Percentiles rank a stretch among this genome's conserved stretches.
Evolutionary conservation across 2,888 invertebrate species (phyloP).

Genomic region (Agelastica alni): DNA sequence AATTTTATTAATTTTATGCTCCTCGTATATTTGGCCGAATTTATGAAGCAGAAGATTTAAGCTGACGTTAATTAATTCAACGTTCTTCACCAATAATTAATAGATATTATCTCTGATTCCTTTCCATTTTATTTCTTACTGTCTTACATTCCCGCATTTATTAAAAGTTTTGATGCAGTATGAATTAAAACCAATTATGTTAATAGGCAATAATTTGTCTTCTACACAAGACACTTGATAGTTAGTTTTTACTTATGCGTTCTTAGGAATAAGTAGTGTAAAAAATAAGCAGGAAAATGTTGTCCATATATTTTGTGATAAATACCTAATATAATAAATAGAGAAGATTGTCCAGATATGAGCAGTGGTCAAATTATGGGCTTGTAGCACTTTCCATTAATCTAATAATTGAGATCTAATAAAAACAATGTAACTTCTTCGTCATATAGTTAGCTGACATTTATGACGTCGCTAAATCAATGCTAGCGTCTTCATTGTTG

Average conservation of each 20-base stretch:
- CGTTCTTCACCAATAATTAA: slow-evolving; percentile 21
- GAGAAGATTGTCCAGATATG: too few species aligned
- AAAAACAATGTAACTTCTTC: too few species aligned
- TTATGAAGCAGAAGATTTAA: slow-evolving; percentile 6
- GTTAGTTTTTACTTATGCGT: slow-evolving; percentile 9
- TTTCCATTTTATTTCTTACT: slow-evolving; percentile 16
- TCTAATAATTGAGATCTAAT: too few species aligned
- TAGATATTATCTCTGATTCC: slow-evolving; percentile 21
- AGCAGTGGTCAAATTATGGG: too few species aligned
- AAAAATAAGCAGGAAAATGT: too few species aligned
- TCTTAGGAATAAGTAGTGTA: slow-evolving; percentile 2
- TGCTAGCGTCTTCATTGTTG: too few species aligned
- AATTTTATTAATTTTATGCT: too few species aligned
- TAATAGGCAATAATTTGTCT: slow-evolving; percentile 17
- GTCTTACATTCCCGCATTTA: slow-evolving; percentile 12
- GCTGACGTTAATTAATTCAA: slow-evolving; percentile 19
- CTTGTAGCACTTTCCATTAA: too few species aligned
- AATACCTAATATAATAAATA: too few species aligned
- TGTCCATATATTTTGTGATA: too few species aligned
- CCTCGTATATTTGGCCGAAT: slow-evolving; percentile 5
- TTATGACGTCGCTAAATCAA: too few species aligned
- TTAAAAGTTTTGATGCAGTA: slow-evolving; percentile 11
- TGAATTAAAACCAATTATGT: slow-evolving; percentile 19
- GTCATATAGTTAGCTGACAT: too few species aligned
- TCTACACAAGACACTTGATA: slow-evolving; percentile 14